These are phyloP conservation scores for Brachionus asplanchnoidis DNA, from an alignment of 1,140 invertebrate species.

Conservation along the genomic window DNA sequence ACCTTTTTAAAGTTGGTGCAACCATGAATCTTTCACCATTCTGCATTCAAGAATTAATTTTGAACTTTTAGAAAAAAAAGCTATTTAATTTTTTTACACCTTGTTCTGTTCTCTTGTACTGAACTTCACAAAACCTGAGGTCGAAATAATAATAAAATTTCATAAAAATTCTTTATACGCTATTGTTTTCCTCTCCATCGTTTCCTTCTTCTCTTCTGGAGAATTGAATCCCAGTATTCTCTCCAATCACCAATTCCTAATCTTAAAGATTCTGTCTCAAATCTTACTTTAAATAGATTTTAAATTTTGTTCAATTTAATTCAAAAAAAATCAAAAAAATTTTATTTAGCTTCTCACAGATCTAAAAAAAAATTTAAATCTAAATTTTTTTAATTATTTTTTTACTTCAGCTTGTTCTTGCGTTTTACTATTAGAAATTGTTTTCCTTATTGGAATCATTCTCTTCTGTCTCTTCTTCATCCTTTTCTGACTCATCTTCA, in stretches of 20 bases:
- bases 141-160: neutral
- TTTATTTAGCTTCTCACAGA: neutral
- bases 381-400: neutral
- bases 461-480: neutral
- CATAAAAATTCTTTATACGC: neutral
- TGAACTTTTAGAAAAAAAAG: too few species aligned
- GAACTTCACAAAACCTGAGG: too few species aligned
- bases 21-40: too few species aligned
- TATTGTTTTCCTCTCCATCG: neutral
- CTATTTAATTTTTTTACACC: too few species aligned
- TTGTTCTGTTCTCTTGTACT: too few species aligned
- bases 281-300: neutral
- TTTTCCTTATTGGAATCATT: neutral
- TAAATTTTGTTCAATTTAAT: neutral
- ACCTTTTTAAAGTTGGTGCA: too few species aligned
- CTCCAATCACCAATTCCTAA: neutral
- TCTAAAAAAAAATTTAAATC: neutral
- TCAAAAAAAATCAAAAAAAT: neutral
- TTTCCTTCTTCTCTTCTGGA: neutral
- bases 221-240: neutral
- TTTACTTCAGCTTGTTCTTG: neutral
- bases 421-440: neutral
- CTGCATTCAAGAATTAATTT: too few species aligned
- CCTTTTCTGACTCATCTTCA: neutral
- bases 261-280: neutral